A percentile compares a stretch with the other conserved stretches of the same genome.
Conservation (phyloP, 2,888 invertebrate genomes). For the Lasioglossum vierecki region DNA sequence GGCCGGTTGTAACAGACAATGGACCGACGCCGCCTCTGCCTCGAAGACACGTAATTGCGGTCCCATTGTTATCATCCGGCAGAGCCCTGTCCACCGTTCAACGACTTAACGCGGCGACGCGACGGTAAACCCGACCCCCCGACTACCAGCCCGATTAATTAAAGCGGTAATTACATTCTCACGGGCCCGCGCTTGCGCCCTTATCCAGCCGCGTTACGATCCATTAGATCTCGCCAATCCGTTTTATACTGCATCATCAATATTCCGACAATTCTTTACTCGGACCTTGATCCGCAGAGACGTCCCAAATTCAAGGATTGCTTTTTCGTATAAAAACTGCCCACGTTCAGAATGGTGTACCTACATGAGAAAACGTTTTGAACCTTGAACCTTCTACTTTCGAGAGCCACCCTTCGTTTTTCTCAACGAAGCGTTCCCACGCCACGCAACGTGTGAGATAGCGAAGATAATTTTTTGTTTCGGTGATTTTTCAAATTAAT, state of each 20-base stretch:
- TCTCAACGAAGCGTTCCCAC: too few species aligned
- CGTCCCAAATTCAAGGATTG: neutral
- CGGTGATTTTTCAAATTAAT: too few species aligned
- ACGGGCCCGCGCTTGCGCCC: neutral
- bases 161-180: conserved; percentile 71
- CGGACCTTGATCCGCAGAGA: neutral
- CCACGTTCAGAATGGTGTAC: neutral
- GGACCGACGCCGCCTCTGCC: neutral
- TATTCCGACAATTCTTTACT: neutral
- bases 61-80: conserved; percentile 45
- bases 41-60: conserved; percentile 36
- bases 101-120: conserved; percentile 32
- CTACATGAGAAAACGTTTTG: neutral
- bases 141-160: conserved; percentile 62
- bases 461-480: too few species aligned
- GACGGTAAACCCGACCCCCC: conserved; percentile 34
- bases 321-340: too few species aligned
- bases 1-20: neutral
- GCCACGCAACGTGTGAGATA: too few species aligned
- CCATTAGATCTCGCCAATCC: neutral
- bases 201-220: neutral
- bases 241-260: neutral
- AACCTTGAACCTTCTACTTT: too few species aligned
- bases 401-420: too few species aligned
- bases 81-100: conserved; percentile 31